phyloP scores from a whole-genome alignment of 92 coral and sea anemone species.

The Epizoanthus stellaris region DNA sequence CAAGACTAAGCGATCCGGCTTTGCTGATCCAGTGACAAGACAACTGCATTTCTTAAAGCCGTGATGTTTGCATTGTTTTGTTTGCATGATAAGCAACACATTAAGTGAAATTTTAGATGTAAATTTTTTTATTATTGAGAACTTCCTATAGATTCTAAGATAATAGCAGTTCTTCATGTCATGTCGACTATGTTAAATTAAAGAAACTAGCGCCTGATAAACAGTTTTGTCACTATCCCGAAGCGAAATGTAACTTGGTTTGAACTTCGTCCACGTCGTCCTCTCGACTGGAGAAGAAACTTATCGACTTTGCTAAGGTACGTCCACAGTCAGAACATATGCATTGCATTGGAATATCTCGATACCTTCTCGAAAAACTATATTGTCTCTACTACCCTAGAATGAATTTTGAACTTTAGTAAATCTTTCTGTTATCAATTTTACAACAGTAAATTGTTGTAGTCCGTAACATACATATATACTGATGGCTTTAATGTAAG shows the following conservation, averaged over 20 bases:
- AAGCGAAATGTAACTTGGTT: neutral
- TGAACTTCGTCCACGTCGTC: neutral
- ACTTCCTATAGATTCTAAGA: slow-evolving; percentile 1
- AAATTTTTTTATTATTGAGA: neutral
- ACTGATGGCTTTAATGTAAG: too few species aligned
- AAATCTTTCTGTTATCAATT: too few species aligned
- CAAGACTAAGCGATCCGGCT: neutral
- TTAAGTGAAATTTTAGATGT: neutral
- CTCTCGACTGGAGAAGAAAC: neutral
- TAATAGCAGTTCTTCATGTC: neutral
- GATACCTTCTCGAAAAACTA: too few species aligned
- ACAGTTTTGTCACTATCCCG: neutral
- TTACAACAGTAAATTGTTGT: too few species aligned
- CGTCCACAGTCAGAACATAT: neutral
- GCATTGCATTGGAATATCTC: too few species aligned
- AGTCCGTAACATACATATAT: too few species aligned
- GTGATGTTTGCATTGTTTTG: neutral
- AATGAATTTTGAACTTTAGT: too few species aligned
- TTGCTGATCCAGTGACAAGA: neutral
- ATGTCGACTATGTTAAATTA: neutral
- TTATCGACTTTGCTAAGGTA: neutral
- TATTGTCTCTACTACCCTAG: too few species aligned
- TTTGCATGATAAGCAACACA: neutral
- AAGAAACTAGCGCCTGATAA: neutral
- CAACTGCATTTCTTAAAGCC: too few species aligned